phyloP scores from a whole-genome alignment of 2,888 invertebrate species.

The Cyclophora albipunctata region DNA sequence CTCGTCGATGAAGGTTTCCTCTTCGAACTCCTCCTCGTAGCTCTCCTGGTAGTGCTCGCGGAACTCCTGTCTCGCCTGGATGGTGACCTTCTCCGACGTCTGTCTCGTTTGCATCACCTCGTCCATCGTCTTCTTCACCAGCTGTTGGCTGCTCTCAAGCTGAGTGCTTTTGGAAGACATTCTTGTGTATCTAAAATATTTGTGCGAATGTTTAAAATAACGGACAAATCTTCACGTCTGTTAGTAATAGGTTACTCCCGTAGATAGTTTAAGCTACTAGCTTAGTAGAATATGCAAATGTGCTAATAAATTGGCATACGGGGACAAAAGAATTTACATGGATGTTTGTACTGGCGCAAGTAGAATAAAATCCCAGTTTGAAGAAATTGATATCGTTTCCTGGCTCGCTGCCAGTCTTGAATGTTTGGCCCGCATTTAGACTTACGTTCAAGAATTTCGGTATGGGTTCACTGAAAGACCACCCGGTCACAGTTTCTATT shows the following conservation, averaged over 20 bases:
- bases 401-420: slow-evolving; percentile 51
- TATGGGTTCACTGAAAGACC: slow-evolving; percentile 21
- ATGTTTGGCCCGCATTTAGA: slow-evolving; percentile 60
- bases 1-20: slow-evolving; percentile 65
- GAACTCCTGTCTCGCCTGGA: slow-evolving; percentile 69
- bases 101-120: slow-evolving; percentile 57
- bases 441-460: slow-evolving; percentile 48
- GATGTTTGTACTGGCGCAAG: slow-evolving; percentile 23
- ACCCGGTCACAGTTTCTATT: slow-evolving; percentile 9
- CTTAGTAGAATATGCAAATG: background rate
- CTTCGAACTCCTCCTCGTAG: slow-evolving; percentile 69
- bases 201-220: slow-evolving; percentile 1
- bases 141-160: slow-evolving; percentile 63
- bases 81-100: slow-evolving; percentile 56
- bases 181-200: slow-evolving; percentile 31
- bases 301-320: slow-evolving; percentile 6
- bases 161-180: slow-evolving; percentile 58
- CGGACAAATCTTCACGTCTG: too few species aligned
- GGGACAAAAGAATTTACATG: slow-evolving; percentile 11
- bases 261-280: too few species aligned
- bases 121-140: slow-evolving; percentile 68
- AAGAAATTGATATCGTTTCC: slow-evolving; percentile 54
- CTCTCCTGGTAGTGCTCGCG: slow-evolving; percentile 63
- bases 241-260: too few species aligned
- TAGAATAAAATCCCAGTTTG: slow-evolving; percentile 42